A percentile compares a stretch with the other conserved stretches of the same genome.
phyloP scores from a whole-genome alignment of 2,113 vertebrate genomes.

The Dascyllus trimaculatus region DNA sequence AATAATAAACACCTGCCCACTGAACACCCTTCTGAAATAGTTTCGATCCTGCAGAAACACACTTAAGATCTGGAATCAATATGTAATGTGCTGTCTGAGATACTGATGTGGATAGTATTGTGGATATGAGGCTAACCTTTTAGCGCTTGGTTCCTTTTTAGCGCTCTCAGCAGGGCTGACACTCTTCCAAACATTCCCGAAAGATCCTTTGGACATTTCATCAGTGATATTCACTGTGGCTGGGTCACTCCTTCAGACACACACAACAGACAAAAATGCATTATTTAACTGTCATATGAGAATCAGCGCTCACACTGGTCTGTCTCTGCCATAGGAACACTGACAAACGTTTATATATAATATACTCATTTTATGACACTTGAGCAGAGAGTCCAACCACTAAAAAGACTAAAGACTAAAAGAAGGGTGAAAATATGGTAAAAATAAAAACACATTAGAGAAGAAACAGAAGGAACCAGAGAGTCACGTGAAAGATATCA shows the following conservation, averaged over 20 bases:
- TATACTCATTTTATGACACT: too few species aligned
- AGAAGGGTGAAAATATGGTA: too few species aligned
- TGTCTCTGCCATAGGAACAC: too few species aligned
- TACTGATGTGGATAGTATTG: neutral
- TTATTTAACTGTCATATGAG: neutral
- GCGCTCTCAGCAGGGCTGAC: slow-evolving; percentile 89
- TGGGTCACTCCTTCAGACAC: slow-evolving; percentile 91
- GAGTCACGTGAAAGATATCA: too few species aligned
- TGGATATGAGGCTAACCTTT: slow-evolving; percentile 89
- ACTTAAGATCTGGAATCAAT: neutral
- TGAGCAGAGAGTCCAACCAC: too few species aligned
- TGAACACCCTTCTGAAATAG: neutral
- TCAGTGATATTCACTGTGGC: slow-evolving; percentile 99
- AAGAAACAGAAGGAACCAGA: too few species aligned
- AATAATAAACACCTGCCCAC: slow-evolving; percentile 43
- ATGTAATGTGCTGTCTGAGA: neutral
- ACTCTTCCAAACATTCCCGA: slow-evolving; percentile 92
- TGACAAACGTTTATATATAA: too few species aligned
- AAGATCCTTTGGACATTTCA: slow-evolving; percentile 98
- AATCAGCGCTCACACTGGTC: too few species aligned
- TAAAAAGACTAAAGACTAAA: too few species aligned
- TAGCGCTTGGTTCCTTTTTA: slow-evolving; percentile 93
- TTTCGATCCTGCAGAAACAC: neutral
- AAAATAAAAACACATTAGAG: too few species aligned
- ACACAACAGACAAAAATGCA: slow-evolving; percentile 17